Evolutionary conservation across 2,113 vertebrate genomes (phyloP).

Genomic region (Rattus norvegicus): GRCr8 NC_086027.1:45618001-45618500

Average conservation of each 20-base stretch:
- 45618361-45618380: background rate
- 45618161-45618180: background rate
- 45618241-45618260: background rate
- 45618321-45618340: background rate
- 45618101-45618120: background rate
- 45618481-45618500: background rate
- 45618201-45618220: background rate
- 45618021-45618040: background rate
- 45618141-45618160: background rate
- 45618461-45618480: background rate
- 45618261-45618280: background rate
- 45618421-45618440: background rate
- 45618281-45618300: background rate
- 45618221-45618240: background rate
- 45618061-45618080: background rate
- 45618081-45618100: background rate
- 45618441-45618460: background rate
- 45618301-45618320: background rate
- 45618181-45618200: background rate
- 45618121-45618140: background rate
- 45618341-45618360: background rate
- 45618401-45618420: background rate
- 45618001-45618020: too few species aligned
- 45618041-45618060: background rate
- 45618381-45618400: background rate